Base-by-base conservation (phyloP, 2,797 vertebrate genomes). In the Otolemur crassicaudatus region DNA sequence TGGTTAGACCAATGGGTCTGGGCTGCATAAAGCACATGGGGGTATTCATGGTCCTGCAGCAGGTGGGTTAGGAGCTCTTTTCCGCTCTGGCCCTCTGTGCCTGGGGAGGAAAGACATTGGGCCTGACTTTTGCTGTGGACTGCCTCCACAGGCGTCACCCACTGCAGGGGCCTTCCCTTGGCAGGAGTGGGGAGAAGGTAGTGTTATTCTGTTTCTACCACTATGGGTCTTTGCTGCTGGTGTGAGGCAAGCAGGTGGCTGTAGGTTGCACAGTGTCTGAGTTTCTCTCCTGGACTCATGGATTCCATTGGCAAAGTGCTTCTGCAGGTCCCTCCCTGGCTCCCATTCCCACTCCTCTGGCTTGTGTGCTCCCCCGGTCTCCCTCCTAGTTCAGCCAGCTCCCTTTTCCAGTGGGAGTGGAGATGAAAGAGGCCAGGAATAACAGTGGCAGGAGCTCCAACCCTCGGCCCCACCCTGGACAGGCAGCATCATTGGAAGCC, bases 381-480 rank as follows among this genome's bases (percentile, higher is more conserved):
- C 40, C 53, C 16, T 65, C 75, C 85, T 0, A 0, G 43, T 86
- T 73, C 60, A 63, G 79, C 91, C 92, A 76, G 82, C 94, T 96
- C 76, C 70, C 95, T 72, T 90, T 77, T 90, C 96, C 65, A 34
- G 89, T 58, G 82, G 95, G 87, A 43, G 70, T 56, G 25, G 90
- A 92, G 95, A 94, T n/a, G 1, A 3, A 7, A 0, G 31, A 69
- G 75, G 34, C 31, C 25, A 34, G 77, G 29, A 94, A 43, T 0
- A 2, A 82, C 69, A 8, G 67, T 23, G 87, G 34, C 5, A 0
- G 61, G 0, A 23, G 17, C 75, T 72, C 91, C 84, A 25, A 7
- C 56, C 96, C 70, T 61, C 0, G 0, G 19, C 87, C n/a, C 87
- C 91, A 29, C 6, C 37, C 14, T 89, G 85, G 79, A 94, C 60